These are phyloP conservation scores for Sphenopsis melanotis DNA, from an alignment of 2,797 vertebrate species.

Conservation along the genomic window DNA sequence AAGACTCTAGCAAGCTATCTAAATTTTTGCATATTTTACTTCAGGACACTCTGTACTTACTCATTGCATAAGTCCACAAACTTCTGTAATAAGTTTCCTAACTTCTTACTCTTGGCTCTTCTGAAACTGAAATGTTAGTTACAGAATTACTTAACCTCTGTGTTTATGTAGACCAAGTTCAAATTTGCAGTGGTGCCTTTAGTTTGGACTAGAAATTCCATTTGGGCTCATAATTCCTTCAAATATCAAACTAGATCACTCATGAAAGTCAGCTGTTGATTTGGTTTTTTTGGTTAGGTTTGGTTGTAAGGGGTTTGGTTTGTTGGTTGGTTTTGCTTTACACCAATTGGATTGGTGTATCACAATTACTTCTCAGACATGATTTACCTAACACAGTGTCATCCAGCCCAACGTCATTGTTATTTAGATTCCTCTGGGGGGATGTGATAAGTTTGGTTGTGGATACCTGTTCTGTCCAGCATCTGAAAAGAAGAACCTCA, in stretches of 20 bases:
- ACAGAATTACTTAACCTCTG: not conserved
- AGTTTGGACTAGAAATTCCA: not conserved
- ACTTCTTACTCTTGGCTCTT: not conserved
- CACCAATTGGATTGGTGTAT: not conserved
- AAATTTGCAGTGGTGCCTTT: not conserved
- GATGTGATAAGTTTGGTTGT: not conserved
- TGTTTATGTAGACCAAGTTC: not conserved
- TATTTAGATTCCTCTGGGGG: not conserved
- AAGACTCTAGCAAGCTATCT: not conserved
- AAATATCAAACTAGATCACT: not conserved
- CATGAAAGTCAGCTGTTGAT: not conserved
- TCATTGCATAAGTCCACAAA: not conserved
- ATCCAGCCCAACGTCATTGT: not conserved
- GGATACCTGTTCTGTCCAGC: not conserved
- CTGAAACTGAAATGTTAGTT: not conserved
- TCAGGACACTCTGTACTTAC: not conserved
- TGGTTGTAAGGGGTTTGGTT: not conserved
- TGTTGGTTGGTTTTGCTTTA: not conserved
- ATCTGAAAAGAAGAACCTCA: not conserved
- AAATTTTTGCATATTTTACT: not conserved
- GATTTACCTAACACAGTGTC: not conserved
- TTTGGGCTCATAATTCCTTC: not conserved
- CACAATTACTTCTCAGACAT: not conserved
- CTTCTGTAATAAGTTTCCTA: not conserved
- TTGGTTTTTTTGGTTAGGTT: not conserved